Evolutionary conservation across 2,797 vertebrate genomes (phyloP), one percentile per base, ranked within the genome.

Genomic region (Enoplosus armatus): DNA sequence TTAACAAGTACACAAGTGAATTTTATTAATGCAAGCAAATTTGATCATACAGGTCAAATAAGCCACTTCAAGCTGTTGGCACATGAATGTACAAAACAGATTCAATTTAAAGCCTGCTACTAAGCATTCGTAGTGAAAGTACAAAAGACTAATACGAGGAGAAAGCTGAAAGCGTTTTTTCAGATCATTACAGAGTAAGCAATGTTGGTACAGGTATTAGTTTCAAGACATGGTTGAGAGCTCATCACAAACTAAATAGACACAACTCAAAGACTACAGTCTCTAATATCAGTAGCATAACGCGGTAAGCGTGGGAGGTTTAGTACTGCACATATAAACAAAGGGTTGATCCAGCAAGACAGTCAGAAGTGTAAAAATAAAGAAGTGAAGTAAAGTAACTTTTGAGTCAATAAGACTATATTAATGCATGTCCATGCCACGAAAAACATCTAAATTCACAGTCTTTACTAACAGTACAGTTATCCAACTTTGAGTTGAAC

Each of bases 11-110:
- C 98, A 99, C 97, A 97, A 97, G 96, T 97, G 96, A 97, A 92
- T 92, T 96, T 99, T 98, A 98, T 97, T 97, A 95, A 97, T 95
- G 97, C 98, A 99, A 99, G 98, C 98, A 99, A 92, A 94, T 96
- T 98, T 96, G 95, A 97, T 98, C 94, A 96, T 97, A 99, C 97
- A 97, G 96, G 97, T 98, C 97, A 98, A 98, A 99, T 95, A 95
- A 95, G 97, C 97, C 97, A 98, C 96, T 97, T 97, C 96, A 97
- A 98, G 98, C 98, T 97, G 96, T 98, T 98, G 97, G 98, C 97
- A 99, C 98, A 97, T 97, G 96, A 97, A 98, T 97, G 95, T 99
- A 99, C 97, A 99, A 98, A 99, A 98, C 97, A 97, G 95, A 97
- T 96, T 96, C 93, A 96, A 96, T 95, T 93, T 96, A 97, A 97